A percentile compares a stretch with the other conserved stretches of the same genome.
These are phyloP conservation scores for Dromaius novaehollandiae DNA, from an alignment of 2,113 vertebrate genomes.

Conservation along the genomic window DNA sequence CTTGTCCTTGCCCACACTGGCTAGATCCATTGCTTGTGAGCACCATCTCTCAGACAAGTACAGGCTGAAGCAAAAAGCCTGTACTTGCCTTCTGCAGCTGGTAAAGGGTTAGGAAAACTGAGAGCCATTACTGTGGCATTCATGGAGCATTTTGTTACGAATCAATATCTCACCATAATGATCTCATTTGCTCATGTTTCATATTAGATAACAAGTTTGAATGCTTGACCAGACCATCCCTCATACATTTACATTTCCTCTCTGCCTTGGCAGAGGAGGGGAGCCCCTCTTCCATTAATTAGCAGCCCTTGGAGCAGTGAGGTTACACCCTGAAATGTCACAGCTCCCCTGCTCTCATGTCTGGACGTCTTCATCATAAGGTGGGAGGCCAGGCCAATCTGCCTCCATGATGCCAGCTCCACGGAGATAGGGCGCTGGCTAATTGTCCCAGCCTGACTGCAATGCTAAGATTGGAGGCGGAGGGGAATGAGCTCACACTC, in stretches of 20 bases:
- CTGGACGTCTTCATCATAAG: neutral
- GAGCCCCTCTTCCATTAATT: neutral
- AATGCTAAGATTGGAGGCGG: accelerated
- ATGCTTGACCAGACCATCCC: constrained; percentile 7
- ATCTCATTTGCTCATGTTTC: constrained; percentile 67
- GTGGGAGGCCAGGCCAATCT: neutral
- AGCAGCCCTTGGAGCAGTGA: neutral
- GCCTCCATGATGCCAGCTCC: accelerated
- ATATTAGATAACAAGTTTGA: constrained; percentile 63
- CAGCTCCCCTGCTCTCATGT: neutral
- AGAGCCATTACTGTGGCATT: constrained; percentile 62
- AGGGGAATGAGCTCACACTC: constrained; percentile 31
- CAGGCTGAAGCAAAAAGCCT: neutral
- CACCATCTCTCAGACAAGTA: neutral
- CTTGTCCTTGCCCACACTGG: neutral
- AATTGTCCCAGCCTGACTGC: neutral
- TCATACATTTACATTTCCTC: constrained; percentile 23
- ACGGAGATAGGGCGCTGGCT: neutral
- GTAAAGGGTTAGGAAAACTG: neutral
- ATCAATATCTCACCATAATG: constrained; percentile 64
- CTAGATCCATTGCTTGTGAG: neutral
- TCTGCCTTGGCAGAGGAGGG: neutral
- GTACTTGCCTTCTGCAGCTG: neutral
- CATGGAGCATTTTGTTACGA: constrained; percentile 38
- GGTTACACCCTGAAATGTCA: neutral